Evolutionary conservation across 1,140 invertebrate genomes (phyloP).

Genomic region (Penaeus japonicus): DNA sequence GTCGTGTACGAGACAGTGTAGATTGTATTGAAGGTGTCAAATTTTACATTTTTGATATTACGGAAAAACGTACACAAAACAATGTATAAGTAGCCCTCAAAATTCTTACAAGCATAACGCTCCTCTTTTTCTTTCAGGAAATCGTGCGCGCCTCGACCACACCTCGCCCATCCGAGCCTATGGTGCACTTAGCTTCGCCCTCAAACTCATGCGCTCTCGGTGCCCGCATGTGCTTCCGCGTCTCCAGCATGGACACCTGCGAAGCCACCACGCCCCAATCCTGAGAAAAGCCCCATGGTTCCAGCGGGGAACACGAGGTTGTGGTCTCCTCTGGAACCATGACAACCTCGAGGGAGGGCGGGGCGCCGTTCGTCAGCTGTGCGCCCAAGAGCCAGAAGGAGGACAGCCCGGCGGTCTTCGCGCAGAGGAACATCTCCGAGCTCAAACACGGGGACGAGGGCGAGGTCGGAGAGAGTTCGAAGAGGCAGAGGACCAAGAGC

Average conservation of each 20-base stretch:
- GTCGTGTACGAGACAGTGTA: too few relatives aligned
- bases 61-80: neutral
- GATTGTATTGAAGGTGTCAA: too few relatives aligned
- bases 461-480: neutral
- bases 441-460: neutral
- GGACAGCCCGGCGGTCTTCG: too few relatives aligned
- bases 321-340: neutral
- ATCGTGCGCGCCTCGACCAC: neutral
- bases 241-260: slow-evolving; percentile 56
- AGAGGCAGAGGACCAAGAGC: slow-evolving; percentile 16
- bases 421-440: too few relatives aligned
- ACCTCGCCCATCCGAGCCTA: slow-evolving; percentile 23
- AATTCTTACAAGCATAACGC: neutral
- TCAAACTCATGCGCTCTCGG: slow-evolving; percentile 54
- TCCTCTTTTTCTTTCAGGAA: neutral
- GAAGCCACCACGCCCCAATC: slow-evolving; percentile 51
- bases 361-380: too few relatives aligned
- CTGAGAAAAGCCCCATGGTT: slow-evolving; percentile 51
- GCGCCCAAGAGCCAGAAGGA: too few relatives aligned
- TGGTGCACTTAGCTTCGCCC: slow-evolving; percentile 57
- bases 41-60: neutral
- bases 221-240: slow-evolving; percentile 55
- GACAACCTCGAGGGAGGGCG: neutral
- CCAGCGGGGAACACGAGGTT: slow-evolving; percentile 22
- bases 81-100: too few relatives aligned